phyloP scores from a whole-genome alignment of 2,888 invertebrate species.

The Rosalia funebris region DNA sequence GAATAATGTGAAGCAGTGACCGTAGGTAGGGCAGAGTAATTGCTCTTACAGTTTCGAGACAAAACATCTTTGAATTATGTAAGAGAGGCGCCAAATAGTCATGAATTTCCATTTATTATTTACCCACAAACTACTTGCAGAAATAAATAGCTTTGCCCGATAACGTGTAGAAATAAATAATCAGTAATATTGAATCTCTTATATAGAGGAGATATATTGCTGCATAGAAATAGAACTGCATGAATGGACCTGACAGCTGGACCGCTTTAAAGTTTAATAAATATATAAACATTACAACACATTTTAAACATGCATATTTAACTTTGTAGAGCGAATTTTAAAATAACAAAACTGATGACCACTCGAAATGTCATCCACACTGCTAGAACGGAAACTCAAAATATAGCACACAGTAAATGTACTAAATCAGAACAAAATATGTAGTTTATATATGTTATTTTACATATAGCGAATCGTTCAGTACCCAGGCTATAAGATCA shows the following conservation, averaged over 20 bases:
- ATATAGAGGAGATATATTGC: not conserved
- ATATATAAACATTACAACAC: not conserved
- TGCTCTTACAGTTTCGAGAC: slow-evolving; percentile 46
- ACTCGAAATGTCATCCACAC: too few species aligned
- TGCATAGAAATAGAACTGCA: not conserved
- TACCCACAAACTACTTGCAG: slow-evolving; percentile 20
- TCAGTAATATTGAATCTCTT: not conserved
- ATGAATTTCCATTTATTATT: slow-evolving; percentile 45
- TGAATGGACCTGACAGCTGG: not conserved
- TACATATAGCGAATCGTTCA: too few species aligned
- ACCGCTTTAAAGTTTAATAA: not conserved
- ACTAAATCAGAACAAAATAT: too few species aligned
- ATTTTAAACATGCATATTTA: too few species aligned
- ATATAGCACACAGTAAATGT: too few species aligned
- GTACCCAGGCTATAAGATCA: too few species aligned
- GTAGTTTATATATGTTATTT: too few species aligned
- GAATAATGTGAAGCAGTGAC: slow-evolving; percentile 45
- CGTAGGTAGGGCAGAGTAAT: slow-evolving; percentile 48
- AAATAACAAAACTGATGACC: too few species aligned
- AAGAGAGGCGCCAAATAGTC: slow-evolving; percentile 43
- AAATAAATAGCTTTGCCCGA: slow-evolving; percentile 1
- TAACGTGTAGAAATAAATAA: slow-evolving; percentile 23
- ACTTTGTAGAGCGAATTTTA: too few species aligned
- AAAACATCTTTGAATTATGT: slow-evolving; percentile 48
- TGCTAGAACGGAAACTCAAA: too few species aligned